These are phyloP conservation scores for Antechinus stuartii DNA, from an alignment of 2,113 vertebrate genomes.

Conservation along the genomic window DNA sequence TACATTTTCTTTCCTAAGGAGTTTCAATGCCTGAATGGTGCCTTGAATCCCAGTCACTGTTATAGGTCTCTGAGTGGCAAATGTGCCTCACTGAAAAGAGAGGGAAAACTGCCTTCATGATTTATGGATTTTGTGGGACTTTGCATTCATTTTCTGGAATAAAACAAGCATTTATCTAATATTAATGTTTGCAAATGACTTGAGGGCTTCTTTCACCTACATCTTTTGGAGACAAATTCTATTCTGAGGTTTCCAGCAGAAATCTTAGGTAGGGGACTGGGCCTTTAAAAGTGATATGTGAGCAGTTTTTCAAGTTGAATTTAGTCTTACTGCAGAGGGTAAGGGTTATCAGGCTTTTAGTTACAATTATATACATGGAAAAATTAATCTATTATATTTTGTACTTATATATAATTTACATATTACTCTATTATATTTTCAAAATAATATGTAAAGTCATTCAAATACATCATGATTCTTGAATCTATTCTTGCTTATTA, in stretches of 20 bases:
- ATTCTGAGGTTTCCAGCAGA: neutral
- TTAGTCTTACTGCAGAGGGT: neutral
- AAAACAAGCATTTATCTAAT: neutral
- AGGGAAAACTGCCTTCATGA: neutral
- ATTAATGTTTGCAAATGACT: neutral
- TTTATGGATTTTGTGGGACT: neutral
- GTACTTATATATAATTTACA: too few relatives aligned
- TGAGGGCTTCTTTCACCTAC: neutral
- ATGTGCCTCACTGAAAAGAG: neutral
- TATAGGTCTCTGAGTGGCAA: neutral
- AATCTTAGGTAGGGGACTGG: neutral
- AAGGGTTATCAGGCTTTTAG: neutral
- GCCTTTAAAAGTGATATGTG: neutral
- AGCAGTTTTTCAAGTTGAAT: neutral
- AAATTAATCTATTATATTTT: neutral
- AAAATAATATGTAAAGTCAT: neutral
- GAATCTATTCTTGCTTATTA: neutral
- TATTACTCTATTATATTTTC: neutral
- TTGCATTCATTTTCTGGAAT: neutral
- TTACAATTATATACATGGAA: neutral
- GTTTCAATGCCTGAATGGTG: neutral
- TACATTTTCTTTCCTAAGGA: neutral
- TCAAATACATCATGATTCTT: neutral
- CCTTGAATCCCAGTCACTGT: neutral
- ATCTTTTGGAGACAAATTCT: neutral